Percentiles rank a stretch among this genome's conserved stretches.
These are phyloP conservation scores for Germaria angustata DNA, from an alignment of 2,888 invertebrate genomes.

Conservation along the genomic window DNA sequence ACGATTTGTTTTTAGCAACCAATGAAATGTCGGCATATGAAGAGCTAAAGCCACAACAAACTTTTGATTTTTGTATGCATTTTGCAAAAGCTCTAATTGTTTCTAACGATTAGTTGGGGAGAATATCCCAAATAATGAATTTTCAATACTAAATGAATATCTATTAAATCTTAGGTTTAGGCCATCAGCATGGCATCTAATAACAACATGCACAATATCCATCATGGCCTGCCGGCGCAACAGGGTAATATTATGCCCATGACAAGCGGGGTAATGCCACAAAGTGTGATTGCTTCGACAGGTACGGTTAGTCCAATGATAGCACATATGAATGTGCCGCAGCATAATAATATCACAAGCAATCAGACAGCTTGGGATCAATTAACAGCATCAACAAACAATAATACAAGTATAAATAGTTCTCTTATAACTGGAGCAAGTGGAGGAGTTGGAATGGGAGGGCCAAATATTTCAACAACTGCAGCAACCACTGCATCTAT, in stretches of 20 bases:
- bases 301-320: slow-evolving; percentile 74
- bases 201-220: slow-evolving; percentile 72
- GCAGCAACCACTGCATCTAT: slow-evolving; percentile 66
- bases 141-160: no score
- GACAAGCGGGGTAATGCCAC: slow-evolving; percentile 68
- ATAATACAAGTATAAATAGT: slow-evolving; percentile 64
- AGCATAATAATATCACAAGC: slow-evolving; percentile 69
- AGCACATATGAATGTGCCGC: slow-evolving; percentile 71
- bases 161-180: slow-evolving; percentile 2
- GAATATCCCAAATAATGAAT: no score
- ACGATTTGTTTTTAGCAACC: no score
- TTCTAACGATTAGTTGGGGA: no score
- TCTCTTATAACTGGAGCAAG: slow-evolving; percentile 44
- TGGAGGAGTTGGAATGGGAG: slow-evolving; percentile 47
- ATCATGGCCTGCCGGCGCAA: slow-evolving; percentile 71
- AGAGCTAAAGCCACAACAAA: no score
- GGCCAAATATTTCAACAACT: slow-evolving; percentile 39
- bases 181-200: slow-evolving; percentile 73
- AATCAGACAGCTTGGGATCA: slow-evolving; percentile 80
- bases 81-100: no score
- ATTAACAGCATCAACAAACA: slow-evolving; percentile 75
- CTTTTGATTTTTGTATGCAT: no score
- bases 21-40: no score
- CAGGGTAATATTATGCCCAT: slow-evolving; percentile 59
- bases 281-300: slow-evolving; percentile 74